Base-by-base conservation (phyloP, 2,797 vertebrate genomes). In the Synaphobranchus kaupii region DNA sequence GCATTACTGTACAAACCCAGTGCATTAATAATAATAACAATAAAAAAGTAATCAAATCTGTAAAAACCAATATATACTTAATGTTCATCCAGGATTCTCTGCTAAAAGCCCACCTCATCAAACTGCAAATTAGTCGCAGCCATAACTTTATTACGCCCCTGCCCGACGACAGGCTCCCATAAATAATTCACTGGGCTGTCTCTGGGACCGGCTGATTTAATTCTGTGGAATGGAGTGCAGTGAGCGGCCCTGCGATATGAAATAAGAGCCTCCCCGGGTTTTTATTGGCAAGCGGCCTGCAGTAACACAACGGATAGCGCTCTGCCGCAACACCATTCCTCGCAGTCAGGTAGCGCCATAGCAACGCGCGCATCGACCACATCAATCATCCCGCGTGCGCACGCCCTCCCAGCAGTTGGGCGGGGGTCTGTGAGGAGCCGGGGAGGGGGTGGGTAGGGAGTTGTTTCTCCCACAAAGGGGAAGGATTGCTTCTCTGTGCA, bases 111-210 rank as follows among this genome's bases (percentile, higher is more conserved):
- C 92, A 95, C 92, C 94, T 96, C 94, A 95, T 96, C 95, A 96
- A 94, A 95, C 94, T 93, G 93, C 93, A 96, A 95, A 96, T 96
- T 96, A 95, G 94, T 95, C 93, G 93, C 89, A 50, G 92, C 92
- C 89, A 54, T 95, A 96, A 96, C 94, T 97, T 97, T 97, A 97
- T 97, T 97, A 97, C 86, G 83, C 54, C 84, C 88, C 60, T 90
- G 90, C 95, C 91, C 22, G 71, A 92, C 92, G 85, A 94, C 85
- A 92, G 88, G 93, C 95, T 92, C 94, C 95, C 95, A 95, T 97
- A 96, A 97, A 97, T 97, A 96, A 97, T 95, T 96, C 95, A 96
- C 95, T 91, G 90, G 91, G 90, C 93, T 92, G 87, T 96, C 95
- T 95, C 90, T 93, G 91, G 84, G 92, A 94, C 96, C 81, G 31